Evolutionary conservation across 2,797 vertebrate species (phyloP), one percentile per base, ranked within the genome.

Genomic region (Sebastes cheni): DNA sequence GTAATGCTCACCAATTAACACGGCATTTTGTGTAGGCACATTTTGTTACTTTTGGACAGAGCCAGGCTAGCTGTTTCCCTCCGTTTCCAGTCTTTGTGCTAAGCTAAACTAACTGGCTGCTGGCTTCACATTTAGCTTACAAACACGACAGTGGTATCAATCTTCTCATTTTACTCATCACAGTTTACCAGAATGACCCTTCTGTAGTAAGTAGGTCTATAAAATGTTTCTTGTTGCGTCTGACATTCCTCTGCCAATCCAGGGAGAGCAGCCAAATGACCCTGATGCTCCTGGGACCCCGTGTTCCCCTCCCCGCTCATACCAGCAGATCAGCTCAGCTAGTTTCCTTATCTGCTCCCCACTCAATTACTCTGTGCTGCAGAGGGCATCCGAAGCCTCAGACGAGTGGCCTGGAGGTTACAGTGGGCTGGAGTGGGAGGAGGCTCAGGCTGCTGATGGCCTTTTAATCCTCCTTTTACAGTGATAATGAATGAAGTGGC

Each of bases 301-400:
- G 36, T 22, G 54, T 83, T 82, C 74, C 81, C 85, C 85, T 72
- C 85, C 85, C 80, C 6, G 14, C 83, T 93, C 90, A 90, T 89
- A 91, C 89, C 92, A 94, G 91, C 86, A 91, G 86, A 94, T 93
- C 93, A 91, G 78, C 77, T 77, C 87, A 81, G 92, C 91, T 82
- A 91, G 89, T 90, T 91, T 92, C 87, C 93, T 96, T 95, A 96
- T 96, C 95, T 91, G 87, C 62, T 87, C 85, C 81, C 87, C 89
- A 94, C 92, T 96, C 93, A 94, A 94, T 95, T 94, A 95, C 88
- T 83, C 92, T 67, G 87, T 6, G 14, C 82, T 88, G 79, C 82
- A 89, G 78, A 87, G 88, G 86, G 88, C 89, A 93, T 90, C 86
- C 81, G 80, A 91, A 90, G 90, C 83, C 84, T 87, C 87, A 83